Evolutionary conservation across 2,888 invertebrate genomes (phyloP).

Genomic region (Theretra japonica): DNA sequence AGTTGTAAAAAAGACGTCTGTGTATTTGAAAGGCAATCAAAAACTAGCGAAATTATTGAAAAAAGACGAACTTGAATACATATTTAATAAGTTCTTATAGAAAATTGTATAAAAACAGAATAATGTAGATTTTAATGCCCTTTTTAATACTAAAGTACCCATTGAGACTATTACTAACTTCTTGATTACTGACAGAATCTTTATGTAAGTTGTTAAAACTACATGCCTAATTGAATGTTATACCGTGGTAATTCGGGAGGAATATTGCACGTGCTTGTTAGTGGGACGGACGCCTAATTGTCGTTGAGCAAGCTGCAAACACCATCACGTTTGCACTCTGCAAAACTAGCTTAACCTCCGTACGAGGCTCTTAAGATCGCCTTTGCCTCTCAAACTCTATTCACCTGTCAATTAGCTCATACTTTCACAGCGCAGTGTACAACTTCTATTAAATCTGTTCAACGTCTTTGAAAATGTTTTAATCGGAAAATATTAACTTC

Average conservation of each 20-base stretch:
- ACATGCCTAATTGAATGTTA: too few relatives aligned
- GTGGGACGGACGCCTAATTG: background rate
- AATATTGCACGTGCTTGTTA: background rate
- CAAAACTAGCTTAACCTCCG: background rate
- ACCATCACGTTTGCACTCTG: background rate
- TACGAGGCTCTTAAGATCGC: background rate
- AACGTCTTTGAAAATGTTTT: background rate
- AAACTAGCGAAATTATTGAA: too few relatives aligned
- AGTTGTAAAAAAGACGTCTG: background rate
- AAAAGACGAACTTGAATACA: background rate
- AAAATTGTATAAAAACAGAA: too few relatives aligned
- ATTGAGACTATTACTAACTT: too few relatives aligned
- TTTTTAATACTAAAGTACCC: too few relatives aligned
- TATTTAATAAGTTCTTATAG: too few relatives aligned
- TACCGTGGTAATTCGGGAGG: background rate
- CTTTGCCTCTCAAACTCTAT: conserved; percentile 3
- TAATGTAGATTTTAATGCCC: too few relatives aligned
- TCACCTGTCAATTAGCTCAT: conserved; percentile 17
- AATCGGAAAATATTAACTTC: conserved; percentile 7
- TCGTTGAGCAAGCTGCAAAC: background rate
- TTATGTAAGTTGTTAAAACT: too few relatives aligned
- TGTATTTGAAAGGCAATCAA: background rate
- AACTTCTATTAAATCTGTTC: conserved; percentile 9
- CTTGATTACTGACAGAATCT: too few relatives aligned
- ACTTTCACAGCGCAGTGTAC: conserved; percentile 11